Evolutionary conservation across 2,113 vertebrate species (phyloP).

Genomic region (Promerops cafer): DNA sequence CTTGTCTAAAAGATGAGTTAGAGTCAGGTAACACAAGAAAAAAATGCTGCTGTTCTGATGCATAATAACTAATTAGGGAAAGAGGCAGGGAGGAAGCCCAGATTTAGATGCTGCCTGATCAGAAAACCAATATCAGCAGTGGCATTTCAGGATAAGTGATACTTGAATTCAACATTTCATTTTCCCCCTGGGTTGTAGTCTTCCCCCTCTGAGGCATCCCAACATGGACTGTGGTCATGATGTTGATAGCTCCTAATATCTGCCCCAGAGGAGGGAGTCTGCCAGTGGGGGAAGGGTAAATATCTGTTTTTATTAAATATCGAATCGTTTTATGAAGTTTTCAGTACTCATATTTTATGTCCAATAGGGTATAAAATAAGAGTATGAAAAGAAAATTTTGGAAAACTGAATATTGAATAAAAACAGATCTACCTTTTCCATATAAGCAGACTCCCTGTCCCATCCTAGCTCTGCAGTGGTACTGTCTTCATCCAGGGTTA

Average conservation of each 20-base stretch:
- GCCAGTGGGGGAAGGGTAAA: conserved; percentile 31
- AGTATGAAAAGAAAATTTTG: conserved; percentile 65
- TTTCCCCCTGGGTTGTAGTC: conserved; percentile 39
- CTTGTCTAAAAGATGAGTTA: neutral
- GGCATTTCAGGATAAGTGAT: neutral
- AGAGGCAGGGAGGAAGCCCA: neutral
- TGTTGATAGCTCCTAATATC: conserved; percentile 40
- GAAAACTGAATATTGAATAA: conserved; percentile 66
- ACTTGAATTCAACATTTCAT: conserved; percentile 37
- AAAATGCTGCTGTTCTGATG: neutral
- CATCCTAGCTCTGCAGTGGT: neutral
- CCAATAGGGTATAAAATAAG: conserved; percentile 63
- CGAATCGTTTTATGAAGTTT: conserved; percentile 61
- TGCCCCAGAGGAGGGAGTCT: conserved; percentile 58
- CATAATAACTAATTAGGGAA: neutral
- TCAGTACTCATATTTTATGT: conserved; percentile 64
- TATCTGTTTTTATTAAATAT: conserved; percentile 67
- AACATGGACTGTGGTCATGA: neutral
- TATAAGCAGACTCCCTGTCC: conserved; percentile 17
- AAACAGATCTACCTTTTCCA: conserved; percentile 39
- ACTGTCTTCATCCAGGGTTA: neutral
- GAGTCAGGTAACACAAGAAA: neutral
- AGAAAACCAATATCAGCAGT: neutral
- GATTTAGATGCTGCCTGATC: neutral
- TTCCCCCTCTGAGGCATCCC: conserved; percentile 50